Conservation (phyloP, 2,797 vertebrate genomes). For the Malacoraja senta region DNA sequence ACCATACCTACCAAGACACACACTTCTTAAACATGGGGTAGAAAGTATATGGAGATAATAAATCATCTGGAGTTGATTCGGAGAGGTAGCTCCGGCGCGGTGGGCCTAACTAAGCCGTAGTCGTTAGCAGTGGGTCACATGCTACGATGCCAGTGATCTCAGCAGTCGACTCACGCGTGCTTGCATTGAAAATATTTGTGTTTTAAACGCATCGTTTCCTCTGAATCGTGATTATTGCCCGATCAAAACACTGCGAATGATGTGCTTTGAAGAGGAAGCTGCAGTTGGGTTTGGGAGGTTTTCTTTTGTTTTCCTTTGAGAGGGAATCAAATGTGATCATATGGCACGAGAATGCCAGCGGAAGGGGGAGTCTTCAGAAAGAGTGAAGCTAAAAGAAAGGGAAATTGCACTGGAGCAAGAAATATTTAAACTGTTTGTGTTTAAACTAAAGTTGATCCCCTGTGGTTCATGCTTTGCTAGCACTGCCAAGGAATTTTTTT, state of each 20-base stretch:
- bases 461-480: slow-evolving; percentile 24
- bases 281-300: slow-evolving; percentile 23
- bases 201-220: slow-evolving; percentile 30
- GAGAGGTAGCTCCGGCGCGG: background rate
- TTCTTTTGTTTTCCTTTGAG: slow-evolving; percentile 21
- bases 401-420: slow-evolving; percentile 8
- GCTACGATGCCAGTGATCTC: background rate
- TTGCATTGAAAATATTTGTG: slow-evolving; percentile 33
- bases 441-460: slow-evolving; percentile 27
- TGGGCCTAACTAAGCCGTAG: background rate
- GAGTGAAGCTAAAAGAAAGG: background rate
- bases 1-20: too few species aligned
- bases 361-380: background rate
- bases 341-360: slow-evolving; percentile 14
- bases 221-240: background rate
- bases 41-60: background rate
- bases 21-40: background rate
- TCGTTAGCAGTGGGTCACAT: background rate
- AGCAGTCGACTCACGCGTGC: background rate
- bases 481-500: background rate
- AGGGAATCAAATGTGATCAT: slow-evolving; percentile 9
- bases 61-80: background rate
- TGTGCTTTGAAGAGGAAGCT: background rate
- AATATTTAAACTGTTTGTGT: slow-evolving; percentile 36
- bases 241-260: slow-evolving; percentile 18